Evolutionary conservation across 2,113 vertebrate genomes (phyloP).

Genomic region (Drymodes brunneopygia): DNA sequence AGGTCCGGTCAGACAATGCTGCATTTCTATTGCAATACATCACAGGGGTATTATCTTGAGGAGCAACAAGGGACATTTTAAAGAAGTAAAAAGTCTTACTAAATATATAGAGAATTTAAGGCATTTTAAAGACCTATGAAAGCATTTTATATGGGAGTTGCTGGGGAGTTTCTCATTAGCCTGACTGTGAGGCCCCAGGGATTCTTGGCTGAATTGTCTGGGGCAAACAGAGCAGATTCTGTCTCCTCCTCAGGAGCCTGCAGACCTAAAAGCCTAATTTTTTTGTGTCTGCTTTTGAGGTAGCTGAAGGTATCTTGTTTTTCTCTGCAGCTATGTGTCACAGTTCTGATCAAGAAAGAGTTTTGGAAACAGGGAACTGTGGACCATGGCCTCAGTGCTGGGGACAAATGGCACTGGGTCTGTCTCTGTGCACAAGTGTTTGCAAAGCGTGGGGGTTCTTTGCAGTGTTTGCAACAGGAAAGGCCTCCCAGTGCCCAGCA

Average conservation of each 20-base stretch:
- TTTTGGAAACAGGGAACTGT: neutral
- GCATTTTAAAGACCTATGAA: conserved; percentile 75
- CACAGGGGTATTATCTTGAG: conserved; percentile 26
- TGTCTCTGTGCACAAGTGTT: neutral
- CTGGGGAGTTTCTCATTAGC: conserved; percentile 73
- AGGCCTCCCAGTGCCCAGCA: neutral
- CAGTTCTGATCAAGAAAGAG: neutral
- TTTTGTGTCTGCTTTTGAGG: neutral
- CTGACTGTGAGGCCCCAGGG: conserved; percentile 47
- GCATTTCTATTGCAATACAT: conserved; percentile 39
- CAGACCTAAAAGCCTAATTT: conserved; percentile 54
- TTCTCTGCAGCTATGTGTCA: neutral
- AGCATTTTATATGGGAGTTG: conserved; percentile 62
- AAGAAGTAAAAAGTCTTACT: conserved; percentile 67
- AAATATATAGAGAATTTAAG: conserved; percentile 73
- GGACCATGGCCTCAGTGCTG: neutral
- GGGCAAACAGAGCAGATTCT: conserved; percentile 55
- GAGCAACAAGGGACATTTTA: conserved; percentile 62
- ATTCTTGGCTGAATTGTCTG: conserved; percentile 62
- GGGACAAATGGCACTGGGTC: neutral
- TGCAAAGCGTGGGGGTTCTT: neutral
- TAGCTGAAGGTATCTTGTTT: neutral
- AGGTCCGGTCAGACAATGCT: neutral
- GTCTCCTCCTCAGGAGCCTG: conserved; percentile 42
- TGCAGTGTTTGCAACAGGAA: neutral